Conservation (phyloP, 2,797 vertebrate species). For the Lepus townsendii region DNA sequence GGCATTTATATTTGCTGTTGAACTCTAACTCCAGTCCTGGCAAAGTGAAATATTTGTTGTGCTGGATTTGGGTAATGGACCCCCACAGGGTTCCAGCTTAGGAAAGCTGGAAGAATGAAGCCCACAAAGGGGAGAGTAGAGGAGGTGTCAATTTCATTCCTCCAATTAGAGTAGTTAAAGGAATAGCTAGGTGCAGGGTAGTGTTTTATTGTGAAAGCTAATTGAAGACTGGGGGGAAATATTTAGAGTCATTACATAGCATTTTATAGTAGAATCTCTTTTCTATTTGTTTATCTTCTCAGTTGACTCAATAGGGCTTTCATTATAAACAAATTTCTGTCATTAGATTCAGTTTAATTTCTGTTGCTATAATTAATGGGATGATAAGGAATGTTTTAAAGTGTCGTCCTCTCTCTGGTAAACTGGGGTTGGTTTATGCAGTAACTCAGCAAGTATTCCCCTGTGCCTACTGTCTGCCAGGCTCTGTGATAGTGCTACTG, state of each 20-base stretch:
- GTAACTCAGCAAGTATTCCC: not conserved
- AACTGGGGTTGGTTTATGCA: not conserved
- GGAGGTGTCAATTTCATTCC: constrained; percentile 41
- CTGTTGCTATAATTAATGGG: constrained; percentile 63
- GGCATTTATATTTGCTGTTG: constrained; percentile 66
- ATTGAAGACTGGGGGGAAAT: constrained; percentile 69
- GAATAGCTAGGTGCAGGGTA: constrained; percentile 52
- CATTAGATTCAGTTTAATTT: constrained; percentile 72
- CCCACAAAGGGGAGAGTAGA: constrained; percentile 14
- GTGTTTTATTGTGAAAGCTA: constrained; percentile 67
- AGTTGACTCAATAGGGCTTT: constrained; percentile 55
- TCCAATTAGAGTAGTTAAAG: constrained; percentile 67
- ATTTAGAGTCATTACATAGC: not conserved
- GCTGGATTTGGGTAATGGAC: constrained; percentile 65
- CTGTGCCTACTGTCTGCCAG: not conserved
- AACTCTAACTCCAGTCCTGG: constrained; percentile 36
- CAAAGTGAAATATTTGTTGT: constrained; percentile 60
- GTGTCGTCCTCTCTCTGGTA: not conserved
- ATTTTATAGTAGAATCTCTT: constrained; percentile 59
- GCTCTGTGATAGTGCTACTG: not conserved
- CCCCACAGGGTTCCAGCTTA: constrained; percentile 30
- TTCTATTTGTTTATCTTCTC: constrained; percentile 66
- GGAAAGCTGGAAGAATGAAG: constrained; percentile 39
- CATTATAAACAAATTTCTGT: constrained; percentile 68
- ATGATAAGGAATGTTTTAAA: constrained; percentile 42